Conservation (phyloP, 2,888 invertebrate genomes). For the Gasteruption jaculator region DNA sequence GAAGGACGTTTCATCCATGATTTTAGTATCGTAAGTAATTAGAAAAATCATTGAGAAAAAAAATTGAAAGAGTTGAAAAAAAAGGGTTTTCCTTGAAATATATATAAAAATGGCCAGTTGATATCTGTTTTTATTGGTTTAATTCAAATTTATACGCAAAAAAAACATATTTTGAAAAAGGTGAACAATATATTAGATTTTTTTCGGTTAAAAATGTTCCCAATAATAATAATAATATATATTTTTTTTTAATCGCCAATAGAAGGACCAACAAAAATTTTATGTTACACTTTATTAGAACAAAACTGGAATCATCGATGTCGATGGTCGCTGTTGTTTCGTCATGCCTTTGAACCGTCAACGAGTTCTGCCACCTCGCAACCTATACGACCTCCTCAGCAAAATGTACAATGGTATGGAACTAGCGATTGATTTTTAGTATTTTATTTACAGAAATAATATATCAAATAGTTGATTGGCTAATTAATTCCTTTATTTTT, state of each 20-base stretch:
- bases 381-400: conserved; percentile 71
- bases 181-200: too few species aligned
- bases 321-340: conserved; percentile 75
- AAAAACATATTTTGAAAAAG: too few species aligned
- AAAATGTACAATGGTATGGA: conserved; percentile 68
- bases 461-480: background rate
- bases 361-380: conserved; percentile 73
- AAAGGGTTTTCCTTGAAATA: too few species aligned
- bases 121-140: too few species aligned
- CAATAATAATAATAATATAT: too few species aligned
- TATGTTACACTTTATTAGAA: conserved; percentile 60
- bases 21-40: conserved; percentile 65
- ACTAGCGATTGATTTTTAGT: conserved; percentile 6
- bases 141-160: too few species aligned
- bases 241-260: too few species aligned
- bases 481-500: too few species aligned
- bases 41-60: background rate
- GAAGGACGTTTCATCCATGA: conserved; percentile 88
- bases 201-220: too few species aligned
- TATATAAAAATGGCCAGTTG: too few species aligned
- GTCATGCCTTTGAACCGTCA: conserved; percentile 82
- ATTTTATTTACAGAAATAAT: conserved; percentile 6
- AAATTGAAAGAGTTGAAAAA: background rate
- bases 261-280: too few species aligned
- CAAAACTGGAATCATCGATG: conserved; percentile 74